Conservation (phyloP, 2,113 vertebrate genomes). For the Polypterus bichir region DNA sequence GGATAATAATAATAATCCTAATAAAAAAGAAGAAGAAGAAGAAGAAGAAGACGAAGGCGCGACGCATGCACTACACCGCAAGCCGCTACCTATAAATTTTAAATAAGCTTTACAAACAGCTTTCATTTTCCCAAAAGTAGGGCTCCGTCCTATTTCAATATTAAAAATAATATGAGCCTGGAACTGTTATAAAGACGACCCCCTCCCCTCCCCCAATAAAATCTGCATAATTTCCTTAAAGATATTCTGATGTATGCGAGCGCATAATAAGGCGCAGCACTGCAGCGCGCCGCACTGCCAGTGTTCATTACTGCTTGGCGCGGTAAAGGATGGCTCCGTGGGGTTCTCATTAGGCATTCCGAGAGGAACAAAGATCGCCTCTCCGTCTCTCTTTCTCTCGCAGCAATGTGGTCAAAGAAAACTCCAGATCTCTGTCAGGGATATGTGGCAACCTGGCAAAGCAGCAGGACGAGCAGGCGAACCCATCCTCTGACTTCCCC, state of each 20-base stretch:
- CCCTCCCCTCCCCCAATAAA: constrained; percentile 14
- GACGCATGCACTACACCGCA: neutral
- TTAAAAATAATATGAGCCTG: constrained; percentile 24
- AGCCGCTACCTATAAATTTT: constrained; percentile 19
- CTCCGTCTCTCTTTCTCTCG: neutral
- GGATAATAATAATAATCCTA: constrained; percentile 11
- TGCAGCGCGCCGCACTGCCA: constrained; percentile 33
- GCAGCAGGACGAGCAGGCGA: too few species aligned
- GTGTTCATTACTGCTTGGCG: constrained; percentile 35
- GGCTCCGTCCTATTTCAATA: constrained; percentile 27
- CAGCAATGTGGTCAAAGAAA: neutral
- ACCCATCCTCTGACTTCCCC: too few species aligned
- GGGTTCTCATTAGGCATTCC: constrained; percentile 38
- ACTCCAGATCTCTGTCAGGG: neutral
- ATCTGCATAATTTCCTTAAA: constrained; percentile 38
- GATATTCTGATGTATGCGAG: constrained; percentile 40
- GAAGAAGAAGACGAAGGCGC: neutral
- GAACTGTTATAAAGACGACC: constrained; percentile 24
- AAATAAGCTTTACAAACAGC: constrained; percentile 24
- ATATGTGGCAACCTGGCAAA: too few species aligned
- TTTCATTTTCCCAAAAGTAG: constrained; percentile 17
- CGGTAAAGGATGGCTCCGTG: constrained; percentile 27
- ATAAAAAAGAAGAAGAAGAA: neutral
- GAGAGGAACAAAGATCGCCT: neutral
- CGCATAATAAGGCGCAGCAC: constrained; percentile 39